A percentile compares a stretch with the other conserved stretches of the same genome.
Evolutionary conservation across 2,888 invertebrate species (phyloP).

Genomic region (Amiota mariae): DNA sequence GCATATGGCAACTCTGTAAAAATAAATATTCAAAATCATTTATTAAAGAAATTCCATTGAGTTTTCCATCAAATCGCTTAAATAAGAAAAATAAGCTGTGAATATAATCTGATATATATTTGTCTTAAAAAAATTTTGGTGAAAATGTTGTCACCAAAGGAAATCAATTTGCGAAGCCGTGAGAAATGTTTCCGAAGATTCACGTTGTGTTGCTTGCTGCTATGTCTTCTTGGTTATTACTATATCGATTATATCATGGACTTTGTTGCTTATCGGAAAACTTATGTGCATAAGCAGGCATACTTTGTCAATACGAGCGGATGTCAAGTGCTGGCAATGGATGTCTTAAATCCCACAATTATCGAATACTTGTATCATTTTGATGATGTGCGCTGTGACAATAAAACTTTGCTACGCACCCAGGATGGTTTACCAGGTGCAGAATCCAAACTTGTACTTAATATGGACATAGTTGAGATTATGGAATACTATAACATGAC

Average conservation of each 20-base stretch:
- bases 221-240: neutral
- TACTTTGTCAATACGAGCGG: constrained; percentile 5
- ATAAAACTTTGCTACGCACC: neutral
- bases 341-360: neutral
- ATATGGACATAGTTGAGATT: constrained; percentile 6
- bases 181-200: neutral
- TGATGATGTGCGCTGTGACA: neutral
- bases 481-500: constrained; percentile 37
- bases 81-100: too few relatives aligned
- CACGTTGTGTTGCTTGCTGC: neutral
- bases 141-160: too few relatives aligned
- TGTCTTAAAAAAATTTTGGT: too few relatives aligned
- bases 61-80: too few relatives aligned
- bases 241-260: neutral
- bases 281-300: neutral
- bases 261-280: neutral
- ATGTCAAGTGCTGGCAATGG: neutral
- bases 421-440: neutral
- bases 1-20: too few relatives aligned
- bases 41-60: too few relatives aligned
- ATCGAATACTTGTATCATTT: neutral
- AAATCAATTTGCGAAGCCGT: too few relatives aligned
- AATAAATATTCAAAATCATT: too few relatives aligned
- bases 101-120: too few relatives aligned
- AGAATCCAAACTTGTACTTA: neutral